phyloP scores from a whole-genome alignment of 2,113 vertebrate species.

The Salvelinus fontinalis region DNA sequence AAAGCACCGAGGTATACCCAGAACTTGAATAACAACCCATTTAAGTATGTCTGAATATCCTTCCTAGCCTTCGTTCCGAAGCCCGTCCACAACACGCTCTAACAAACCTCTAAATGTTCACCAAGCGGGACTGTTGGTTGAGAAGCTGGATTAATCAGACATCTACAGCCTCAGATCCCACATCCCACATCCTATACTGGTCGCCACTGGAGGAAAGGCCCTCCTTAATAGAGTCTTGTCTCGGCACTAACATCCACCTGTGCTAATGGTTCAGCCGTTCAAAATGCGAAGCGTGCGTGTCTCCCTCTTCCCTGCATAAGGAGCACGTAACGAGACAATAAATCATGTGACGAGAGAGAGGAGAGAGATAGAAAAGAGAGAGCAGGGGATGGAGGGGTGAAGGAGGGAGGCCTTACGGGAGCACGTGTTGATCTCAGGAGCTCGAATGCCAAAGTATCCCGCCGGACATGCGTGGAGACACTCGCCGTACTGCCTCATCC shows the following conservation, averaged over 20 bases:
- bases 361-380: not conserved
- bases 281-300: constrained; percentile 55
- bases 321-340: constrained; percentile 38
- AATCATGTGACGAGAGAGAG: constrained; percentile 40
- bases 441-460: constrained; percentile 92
- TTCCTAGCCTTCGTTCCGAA: not conserved
- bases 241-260: constrained; percentile 35
- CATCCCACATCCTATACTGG: not conserved
- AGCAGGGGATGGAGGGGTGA: not conserved
- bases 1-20: not conserved
- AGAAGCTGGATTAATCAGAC: not conserved
- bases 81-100: not conserved
- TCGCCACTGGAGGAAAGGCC: not conserved
- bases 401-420: constrained; percentile 78
- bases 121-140: not conserved
- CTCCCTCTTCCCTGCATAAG: constrained; percentile 52
- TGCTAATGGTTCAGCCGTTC: constrained; percentile 49
- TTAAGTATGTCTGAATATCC: not conserved
- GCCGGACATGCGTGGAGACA: constrained; percentile 94
- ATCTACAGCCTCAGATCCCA: not conserved
- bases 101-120: not conserved
- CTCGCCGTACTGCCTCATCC: constrained; percentile 96
- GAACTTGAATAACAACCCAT: not conserved
- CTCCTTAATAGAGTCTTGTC: not conserved
- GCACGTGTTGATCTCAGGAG: constrained; percentile 97